Evolutionary conservation across 2,797 vertebrate species (phyloP), one percentile per base, ranked within the genome.

Genomic region (Manis crassicaudata): DNA sequence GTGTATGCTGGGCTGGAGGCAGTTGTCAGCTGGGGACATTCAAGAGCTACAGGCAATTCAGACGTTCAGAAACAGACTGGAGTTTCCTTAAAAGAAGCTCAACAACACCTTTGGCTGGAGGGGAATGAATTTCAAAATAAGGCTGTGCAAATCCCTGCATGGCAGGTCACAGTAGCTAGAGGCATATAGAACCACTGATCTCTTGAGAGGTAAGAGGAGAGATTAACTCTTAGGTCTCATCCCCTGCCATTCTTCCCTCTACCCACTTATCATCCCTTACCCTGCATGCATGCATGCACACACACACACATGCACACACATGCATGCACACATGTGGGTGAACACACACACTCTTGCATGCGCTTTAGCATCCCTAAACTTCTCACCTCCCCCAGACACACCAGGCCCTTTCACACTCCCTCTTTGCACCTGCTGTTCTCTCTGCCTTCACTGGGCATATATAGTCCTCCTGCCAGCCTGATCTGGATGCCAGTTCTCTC

Each of bases 401-500:
- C 60, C 87, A 76, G 70, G 70, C 83, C 95, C 94, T 95, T 90
- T 82, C 90, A 60, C 88, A 86, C 82, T 87, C 92, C 75, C 88
- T 96, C 90, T 96, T 56, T 86, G 80, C 72, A 84, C 94, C 67
- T 80, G 88, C 96, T 97, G 85, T 83, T 96, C 94, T 95, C 76
- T 72, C 85, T 93, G 95, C 75, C 90, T 82, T 68, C 62, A 21
- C 35, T 35, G 73, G 82, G 73, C 35, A 88, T 83, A 70, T 35
- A 14, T 54, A 3, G 54, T 76, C 56, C 72, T 92, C 67, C 85
- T 73, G 58, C 67, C 25, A 58, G 65, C 56, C 35, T 70, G 25
- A 5, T 40, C 20, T 84, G 62, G 87, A 88, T 11, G 46, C 14
- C 17, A 6, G 63, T 54, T 67, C 65, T 79, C 16, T 12, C n/a